phyloP scores from a whole-genome alignment of 2,888 invertebrate genomes.

The Oeneis ivallda region DNA sequence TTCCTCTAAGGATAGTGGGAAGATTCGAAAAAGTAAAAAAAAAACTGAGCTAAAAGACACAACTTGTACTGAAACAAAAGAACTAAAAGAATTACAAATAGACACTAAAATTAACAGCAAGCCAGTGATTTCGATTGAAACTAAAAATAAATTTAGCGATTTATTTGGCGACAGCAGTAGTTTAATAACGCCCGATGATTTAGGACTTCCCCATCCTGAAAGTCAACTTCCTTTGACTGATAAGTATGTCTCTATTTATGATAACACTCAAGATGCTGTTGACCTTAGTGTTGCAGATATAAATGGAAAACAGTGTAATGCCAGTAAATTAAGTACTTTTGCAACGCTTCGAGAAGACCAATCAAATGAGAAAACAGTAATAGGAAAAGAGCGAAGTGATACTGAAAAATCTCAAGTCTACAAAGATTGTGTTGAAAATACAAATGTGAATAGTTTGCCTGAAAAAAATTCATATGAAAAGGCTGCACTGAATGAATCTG shows the following conservation, averaged over 20 bases:
- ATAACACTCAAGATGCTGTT: conserved; percentile 64
- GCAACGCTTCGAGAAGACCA: conserved; percentile 28
- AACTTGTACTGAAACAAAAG: conserved; percentile 28
- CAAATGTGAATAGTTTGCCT: neutral
- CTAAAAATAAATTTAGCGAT: conserved; percentile 57
- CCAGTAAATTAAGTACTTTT: conserved; percentile 30
- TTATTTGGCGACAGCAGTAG: conserved; percentile 72
- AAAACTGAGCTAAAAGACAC: conserved; percentile 45
- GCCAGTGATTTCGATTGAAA: conserved; percentile 30
- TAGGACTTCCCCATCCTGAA: conserved; percentile 51
- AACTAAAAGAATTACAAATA: conserved; percentile 39
- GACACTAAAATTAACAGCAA: conserved; percentile 9
- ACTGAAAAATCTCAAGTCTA: neutral
- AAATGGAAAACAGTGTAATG: conserved; percentile 21
- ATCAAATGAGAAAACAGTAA: conserved; percentile 24
- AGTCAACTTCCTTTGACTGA: conserved; percentile 35
- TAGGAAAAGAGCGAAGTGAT: conserved; percentile 19
- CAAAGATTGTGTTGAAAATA: conserved; percentile 9
- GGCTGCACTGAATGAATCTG: conserved; percentile 38
- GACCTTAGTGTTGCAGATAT: conserved; percentile 46
- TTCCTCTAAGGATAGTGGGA: conserved; percentile 35
- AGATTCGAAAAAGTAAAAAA: conserved; percentile 50
- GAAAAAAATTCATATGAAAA: conserved; percentile 27
- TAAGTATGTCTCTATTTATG: conserved; percentile 56
- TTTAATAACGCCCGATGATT: conserved; percentile 71